A percentile compares a stretch with the other conserved stretches of the same genome.
These are phyloP conservation scores for Pygocentrus nattereri DNA, from an alignment of 2,797 vertebrate genomes.

Conservation along the genomic window DNA sequence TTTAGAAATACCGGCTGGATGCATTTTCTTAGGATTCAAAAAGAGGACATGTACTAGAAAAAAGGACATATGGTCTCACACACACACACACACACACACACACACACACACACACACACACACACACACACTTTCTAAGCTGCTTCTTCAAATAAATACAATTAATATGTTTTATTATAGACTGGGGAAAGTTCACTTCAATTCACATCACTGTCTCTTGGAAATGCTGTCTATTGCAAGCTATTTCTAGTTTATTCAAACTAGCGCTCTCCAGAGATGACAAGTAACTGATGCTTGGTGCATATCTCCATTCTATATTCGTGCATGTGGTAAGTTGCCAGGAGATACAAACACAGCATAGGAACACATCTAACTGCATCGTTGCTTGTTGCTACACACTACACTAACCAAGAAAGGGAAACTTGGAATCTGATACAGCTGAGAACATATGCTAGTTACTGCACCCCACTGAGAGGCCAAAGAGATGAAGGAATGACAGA, in stretches of 20 bases:
- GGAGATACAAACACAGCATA: slow-evolving; percentile 22
- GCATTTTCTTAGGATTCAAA: no score
- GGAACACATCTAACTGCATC: slow-evolving; percentile 3
- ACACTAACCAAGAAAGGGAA: slow-evolving; percentile 26
- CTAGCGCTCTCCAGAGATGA: background rate
- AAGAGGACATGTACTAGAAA: no score
- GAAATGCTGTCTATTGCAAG: background rate
- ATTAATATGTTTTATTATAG: background rate
- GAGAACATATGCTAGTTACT: slow-evolving; percentile 16
- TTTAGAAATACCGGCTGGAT: no score
- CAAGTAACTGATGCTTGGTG: background rate
- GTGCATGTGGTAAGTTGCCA: slow-evolving; percentile 31
- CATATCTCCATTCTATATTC: slow-evolving; percentile 4
- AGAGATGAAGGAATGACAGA: slow-evolving; percentile 38
- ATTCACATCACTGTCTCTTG: background rate
- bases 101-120: no score
- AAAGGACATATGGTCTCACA: no score
- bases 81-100: no score
- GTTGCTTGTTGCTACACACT: background rate
- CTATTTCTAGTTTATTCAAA: slow-evolving; percentile 9
- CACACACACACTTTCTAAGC: no score
- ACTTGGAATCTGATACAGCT: slow-evolving; percentile 40
- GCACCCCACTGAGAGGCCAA: slow-evolving; percentile 31
- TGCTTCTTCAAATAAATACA: no score
- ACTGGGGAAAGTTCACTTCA: background rate